Percentiles rank a stretch among this genome's conserved stretches.
Conservation (phyloP, 2,797 vertebrate genomes). For the Acanthis flammea region DNA sequence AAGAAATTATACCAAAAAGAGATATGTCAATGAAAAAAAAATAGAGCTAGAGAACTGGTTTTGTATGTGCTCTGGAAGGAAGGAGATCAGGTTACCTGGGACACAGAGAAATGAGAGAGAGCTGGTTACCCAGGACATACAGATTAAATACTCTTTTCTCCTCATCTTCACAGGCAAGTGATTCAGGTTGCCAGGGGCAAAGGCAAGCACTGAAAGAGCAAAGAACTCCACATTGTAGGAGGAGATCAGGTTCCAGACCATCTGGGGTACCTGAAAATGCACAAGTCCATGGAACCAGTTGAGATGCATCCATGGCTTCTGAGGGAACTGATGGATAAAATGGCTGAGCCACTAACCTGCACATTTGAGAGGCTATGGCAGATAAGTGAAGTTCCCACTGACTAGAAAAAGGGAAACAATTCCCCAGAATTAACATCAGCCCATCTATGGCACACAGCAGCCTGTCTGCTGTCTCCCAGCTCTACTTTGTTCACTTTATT, state of each 20-base stretch:
- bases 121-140: background rate
- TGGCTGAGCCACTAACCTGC: background rate
- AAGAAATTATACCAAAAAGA: background rate
- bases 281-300: too few species aligned
- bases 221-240: background rate
- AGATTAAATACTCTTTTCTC: background rate
- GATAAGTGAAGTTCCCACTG: background rate
- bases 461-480: background rate
- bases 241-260: background rate
- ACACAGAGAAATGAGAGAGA: background rate
- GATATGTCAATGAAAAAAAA: background rate
- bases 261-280: too few species aligned
- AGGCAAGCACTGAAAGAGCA: background rate
- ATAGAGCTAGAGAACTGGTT: background rate
- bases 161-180: background rate
- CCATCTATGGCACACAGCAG: background rate
- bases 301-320: background rate
- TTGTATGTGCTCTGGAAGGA: background rate
- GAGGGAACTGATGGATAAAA: background rate
- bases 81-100: background rate
- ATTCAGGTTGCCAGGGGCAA: background rate
- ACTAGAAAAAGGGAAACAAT: background rate
- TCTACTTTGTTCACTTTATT: background rate
- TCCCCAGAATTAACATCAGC: background rate
- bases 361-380: background rate